These are phyloP conservation scores for Amblyopsis hoosieri DNA, from an alignment of 2,797 vertebrate species.

Conservation along the genomic window DNA sequence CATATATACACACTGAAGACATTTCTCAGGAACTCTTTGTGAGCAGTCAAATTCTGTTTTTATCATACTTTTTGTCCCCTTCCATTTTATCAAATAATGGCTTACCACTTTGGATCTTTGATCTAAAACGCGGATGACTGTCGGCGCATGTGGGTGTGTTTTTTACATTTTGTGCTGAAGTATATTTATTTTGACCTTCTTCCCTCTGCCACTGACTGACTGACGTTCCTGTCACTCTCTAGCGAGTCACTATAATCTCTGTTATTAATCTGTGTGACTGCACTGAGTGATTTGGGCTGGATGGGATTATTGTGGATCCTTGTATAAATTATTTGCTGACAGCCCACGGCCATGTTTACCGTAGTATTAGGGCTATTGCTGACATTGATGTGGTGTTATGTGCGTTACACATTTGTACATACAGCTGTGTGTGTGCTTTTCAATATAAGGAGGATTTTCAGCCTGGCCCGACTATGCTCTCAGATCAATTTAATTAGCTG, in stretches of 20 bases:
- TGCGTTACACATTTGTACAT: neutral
- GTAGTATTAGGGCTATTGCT: neutral
- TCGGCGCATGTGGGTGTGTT: neutral
- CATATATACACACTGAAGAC: slow-evolving; percentile 12
- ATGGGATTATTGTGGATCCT: slow-evolving; percentile 48
- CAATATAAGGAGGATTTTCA: neutral
- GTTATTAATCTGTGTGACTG: slow-evolving; percentile 46
- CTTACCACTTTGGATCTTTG: slow-evolving; percentile 2
- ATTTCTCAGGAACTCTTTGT: neutral
- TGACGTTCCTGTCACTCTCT: slow-evolving; percentile 31
- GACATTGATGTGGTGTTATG: neutral
- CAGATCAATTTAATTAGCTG: too few species aligned
- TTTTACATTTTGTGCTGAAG: slow-evolving; percentile 20
- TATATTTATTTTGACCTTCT: slow-evolving; percentile 11
- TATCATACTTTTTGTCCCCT: neutral
- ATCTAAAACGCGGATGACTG: neutral
- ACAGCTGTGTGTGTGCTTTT: slow-evolving; percentile 9
- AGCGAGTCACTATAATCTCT: slow-evolving; percentile 36
- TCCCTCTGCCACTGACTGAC: slow-evolving; percentile 26
- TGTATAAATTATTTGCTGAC: slow-evolving; percentile 13
- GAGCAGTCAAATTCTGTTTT: neutral
- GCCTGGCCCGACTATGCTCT: too few species aligned
- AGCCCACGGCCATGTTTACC: slow-evolving; percentile 25
- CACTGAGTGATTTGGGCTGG: slow-evolving; percentile 40
- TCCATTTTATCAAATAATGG: slow-evolving; percentile 1